Evolutionary conservation across 2,797 vertebrate genomes (phyloP), one percentile per base, ranked within the genome.

Genomic region (Mormyrops attenuatus): DNA sequence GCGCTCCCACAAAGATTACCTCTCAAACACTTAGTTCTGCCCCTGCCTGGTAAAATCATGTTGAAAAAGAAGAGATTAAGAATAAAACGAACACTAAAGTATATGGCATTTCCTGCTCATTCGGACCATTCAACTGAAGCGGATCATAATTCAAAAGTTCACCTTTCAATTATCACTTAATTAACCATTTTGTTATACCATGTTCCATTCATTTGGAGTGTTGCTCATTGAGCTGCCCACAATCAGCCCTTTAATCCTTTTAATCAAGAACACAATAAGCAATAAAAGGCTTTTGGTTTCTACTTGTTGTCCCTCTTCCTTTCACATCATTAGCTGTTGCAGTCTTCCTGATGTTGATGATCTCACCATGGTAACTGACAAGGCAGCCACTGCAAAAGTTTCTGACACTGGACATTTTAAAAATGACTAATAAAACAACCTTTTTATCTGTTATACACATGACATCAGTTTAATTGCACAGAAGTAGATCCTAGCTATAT

Each of bases 131-230:
- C 53, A 38, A 34, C 30, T 66, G 63, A 20, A 86, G 22, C 85
- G 60, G 52, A 55, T 41, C 47, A 63, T 63, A 77, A 26, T 7
- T 49, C 6, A 82, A 5, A 11, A 20, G 2, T 47, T 44, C 41
- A 80, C 50, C 66, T 55, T 88, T 60, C 15, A 88, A 84, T 88
- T 84, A 82, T 8, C 73, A 82, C 69, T 57, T 88, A 84, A 88
- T 85, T 22, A 66, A 50, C 53, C 41, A 34, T 26, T 63, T 1
- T 6, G 41, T 82, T 63, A 63, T 30, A 63, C 86, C 55, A 66
- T 34, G 49, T 57, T 89, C 22, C 17, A 15, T 50, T 4, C 44
- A 44, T 49, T 89, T 34, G 55, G 38, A 26, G 52, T 69, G 15
- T 69, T 87, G 44, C 63, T 69, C 6, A 20, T 55, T 52, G 49